Conservation (phyloP, 1,140 invertebrate genomes). For the Sipha flava region DNA sequence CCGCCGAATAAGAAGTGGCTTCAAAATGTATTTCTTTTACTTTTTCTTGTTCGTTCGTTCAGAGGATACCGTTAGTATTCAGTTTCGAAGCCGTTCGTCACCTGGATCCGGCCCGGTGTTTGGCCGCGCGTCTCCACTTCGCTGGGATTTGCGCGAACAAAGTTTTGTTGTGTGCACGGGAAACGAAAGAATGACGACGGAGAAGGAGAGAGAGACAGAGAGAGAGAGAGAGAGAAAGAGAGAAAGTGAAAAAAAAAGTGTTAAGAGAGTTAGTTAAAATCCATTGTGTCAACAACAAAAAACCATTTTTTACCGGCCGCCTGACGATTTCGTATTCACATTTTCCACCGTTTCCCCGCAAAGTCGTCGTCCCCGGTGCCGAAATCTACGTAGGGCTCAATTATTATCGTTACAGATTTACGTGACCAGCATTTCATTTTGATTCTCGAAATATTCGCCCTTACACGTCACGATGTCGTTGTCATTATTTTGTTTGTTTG, state of each 20-base stretch:
- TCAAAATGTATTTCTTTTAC: not conserved
- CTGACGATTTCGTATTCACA: not conserved
- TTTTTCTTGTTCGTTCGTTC: not conserved
- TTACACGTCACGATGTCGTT: conserved; percentile 26
- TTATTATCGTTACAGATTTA: not conserved
- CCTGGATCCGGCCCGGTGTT: not conserved
- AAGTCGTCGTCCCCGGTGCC: not conserved
- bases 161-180: not conserved
- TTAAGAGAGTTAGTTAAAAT: conserved; percentile 24
- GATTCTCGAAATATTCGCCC: conserved; percentile 38
- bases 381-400: not conserved
- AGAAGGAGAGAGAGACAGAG: too few species aligned
- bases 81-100: too few species aligned
- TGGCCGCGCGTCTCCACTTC: not conserved
- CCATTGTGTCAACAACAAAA: not conserved
- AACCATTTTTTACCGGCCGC: not conserved
- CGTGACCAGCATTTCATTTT: not conserved
- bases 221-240: too few species aligned
- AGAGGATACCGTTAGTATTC: too few species aligned
- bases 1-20: not conserved
- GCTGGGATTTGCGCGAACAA: not conserved
- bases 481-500: not conserved
- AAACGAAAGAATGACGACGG: not conserved
- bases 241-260: not conserved
- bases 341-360: not conserved